These are phyloP conservation scores for Pelecanoides urinatrix DNA, from an alignment of 2,113 vertebrate species.

Conservation along the genomic window DNA sequence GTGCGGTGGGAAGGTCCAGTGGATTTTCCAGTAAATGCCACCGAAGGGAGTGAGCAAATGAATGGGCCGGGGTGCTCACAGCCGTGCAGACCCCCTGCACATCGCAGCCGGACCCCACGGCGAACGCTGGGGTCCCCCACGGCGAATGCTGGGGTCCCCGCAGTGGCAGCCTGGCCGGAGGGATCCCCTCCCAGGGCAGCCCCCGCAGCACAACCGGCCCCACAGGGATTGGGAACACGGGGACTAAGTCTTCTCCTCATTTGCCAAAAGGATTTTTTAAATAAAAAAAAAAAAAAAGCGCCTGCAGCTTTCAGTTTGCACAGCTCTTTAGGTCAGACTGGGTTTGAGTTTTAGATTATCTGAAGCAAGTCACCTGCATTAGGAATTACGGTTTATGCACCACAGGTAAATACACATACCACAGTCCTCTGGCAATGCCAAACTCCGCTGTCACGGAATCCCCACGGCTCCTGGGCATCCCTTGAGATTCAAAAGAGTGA, in stretches of 20 bases:
- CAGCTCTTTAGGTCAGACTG: background rate
- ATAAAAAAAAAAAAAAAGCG: background rate
- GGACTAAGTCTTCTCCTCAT: background rate
- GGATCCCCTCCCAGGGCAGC: background rate
- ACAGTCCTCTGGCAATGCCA: background rate
- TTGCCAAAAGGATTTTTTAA: background rate
- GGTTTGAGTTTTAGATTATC: background rate
- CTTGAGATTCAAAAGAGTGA: rapidly evolving
- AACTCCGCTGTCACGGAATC: rapidly evolving
- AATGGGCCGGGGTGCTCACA: background rate
- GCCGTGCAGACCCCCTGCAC: background rate
- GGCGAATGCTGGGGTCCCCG: background rate
- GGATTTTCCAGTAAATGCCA: background rate
- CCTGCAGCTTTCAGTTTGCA: background rate
- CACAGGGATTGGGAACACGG: rapidly evolving
- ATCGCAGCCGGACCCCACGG: background rate
- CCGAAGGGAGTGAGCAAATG: rapidly evolving
- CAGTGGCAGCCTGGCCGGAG: background rate
- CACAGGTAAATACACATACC: rapidly evolving
- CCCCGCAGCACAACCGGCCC: rapidly evolving
- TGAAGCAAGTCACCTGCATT: background rate
- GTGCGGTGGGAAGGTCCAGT: rapidly evolving
- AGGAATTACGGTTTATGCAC: background rate
- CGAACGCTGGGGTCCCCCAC: background rate
- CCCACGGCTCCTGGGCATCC: background rate